Evolutionary conservation across 64 coral and sea anemone species (phyloP).

Genomic region (Stichodactyla mertensii): DNA sequence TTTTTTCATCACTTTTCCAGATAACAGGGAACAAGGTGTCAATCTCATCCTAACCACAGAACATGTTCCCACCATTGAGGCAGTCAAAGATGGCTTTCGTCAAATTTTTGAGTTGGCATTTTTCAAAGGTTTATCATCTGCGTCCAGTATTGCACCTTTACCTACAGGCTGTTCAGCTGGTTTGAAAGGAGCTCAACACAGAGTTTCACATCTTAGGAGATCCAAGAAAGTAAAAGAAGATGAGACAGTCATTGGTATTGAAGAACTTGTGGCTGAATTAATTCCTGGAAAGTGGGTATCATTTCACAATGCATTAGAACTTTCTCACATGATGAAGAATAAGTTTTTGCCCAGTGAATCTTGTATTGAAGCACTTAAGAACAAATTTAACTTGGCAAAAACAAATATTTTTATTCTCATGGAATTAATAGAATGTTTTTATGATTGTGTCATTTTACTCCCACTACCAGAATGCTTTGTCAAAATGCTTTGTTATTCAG

Average conservation of each 20-base stretch:
- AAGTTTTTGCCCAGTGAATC: too few species aligned
- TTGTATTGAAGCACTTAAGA: too few species aligned
- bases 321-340: too few species aligned
- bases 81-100: slow-evolving; percentile 77
- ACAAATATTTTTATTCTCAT: too few species aligned
- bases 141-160: slow-evolving; percentile 69
- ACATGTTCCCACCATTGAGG: slow-evolving; percentile 53
- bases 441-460: too few species aligned
- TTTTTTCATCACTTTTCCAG: slow-evolving; percentile 21
- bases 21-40: slow-evolving; percentile 67
- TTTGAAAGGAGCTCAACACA: slow-evolving; percentile 78
- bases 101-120: slow-evolving; percentile 84
- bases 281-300: slow-evolving; percentile 77
- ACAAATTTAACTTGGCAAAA: too few species aligned
- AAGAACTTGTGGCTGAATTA: slow-evolving; percentile 77
- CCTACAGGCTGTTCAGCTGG: slow-evolving; percentile 73
- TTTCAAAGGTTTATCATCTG: slow-evolving; percentile 44
- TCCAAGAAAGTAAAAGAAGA: slow-evolving; percentile 69
- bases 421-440: too few species aligned
- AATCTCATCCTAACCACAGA: slow-evolving; percentile 54
- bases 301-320: too few species aligned
- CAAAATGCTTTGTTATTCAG: too few species aligned
- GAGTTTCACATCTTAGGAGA: slow-evolving; percentile 44
- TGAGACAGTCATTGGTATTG: slow-evolving; percentile 70
- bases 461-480: too few species aligned